phyloP scores from a whole-genome alignment of 2,113 vertebrate genomes.

The Boulengeromyrus knoepffleri region DNA sequence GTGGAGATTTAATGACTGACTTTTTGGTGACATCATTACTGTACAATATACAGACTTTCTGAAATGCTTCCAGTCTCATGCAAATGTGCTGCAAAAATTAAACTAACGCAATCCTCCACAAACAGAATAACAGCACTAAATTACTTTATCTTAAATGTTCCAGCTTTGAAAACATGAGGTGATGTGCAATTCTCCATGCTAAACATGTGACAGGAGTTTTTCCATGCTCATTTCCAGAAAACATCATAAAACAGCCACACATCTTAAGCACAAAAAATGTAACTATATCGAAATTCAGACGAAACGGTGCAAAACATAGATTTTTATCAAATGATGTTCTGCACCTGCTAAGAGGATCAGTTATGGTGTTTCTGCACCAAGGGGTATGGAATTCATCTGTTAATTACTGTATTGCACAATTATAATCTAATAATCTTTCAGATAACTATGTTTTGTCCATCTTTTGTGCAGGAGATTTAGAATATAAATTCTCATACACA shows the following conservation, averaged over 20 bases:
- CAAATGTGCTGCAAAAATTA: neutral
- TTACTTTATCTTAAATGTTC: neutral
- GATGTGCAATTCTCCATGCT: neutral
- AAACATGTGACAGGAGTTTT: neutral
- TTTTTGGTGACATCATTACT: neutral
- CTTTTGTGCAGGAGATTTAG: neutral
- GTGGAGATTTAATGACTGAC: neutral
- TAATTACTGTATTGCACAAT: neutral
- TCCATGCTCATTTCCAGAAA: neutral
- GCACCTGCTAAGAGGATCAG: neutral
- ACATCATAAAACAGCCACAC: neutral
- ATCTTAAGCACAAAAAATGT: neutral
- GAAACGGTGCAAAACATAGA: neutral
- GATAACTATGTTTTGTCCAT: neutral
- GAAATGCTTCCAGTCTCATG: neutral
- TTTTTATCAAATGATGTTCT: neutral
- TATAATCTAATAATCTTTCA: neutral
- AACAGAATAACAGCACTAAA: neutral
- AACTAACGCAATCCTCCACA: neutral
- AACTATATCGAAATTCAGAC: neutral
- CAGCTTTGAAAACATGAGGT: neutral
- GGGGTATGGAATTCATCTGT: neutral
- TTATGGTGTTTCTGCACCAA: neutral
- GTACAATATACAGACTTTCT: neutral
- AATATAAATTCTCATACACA: neutral